These are phyloP conservation scores for Dolichoris vasculosae DNA, from an alignment of 1,140 invertebrate species.

Conservation along the genomic window DNA sequence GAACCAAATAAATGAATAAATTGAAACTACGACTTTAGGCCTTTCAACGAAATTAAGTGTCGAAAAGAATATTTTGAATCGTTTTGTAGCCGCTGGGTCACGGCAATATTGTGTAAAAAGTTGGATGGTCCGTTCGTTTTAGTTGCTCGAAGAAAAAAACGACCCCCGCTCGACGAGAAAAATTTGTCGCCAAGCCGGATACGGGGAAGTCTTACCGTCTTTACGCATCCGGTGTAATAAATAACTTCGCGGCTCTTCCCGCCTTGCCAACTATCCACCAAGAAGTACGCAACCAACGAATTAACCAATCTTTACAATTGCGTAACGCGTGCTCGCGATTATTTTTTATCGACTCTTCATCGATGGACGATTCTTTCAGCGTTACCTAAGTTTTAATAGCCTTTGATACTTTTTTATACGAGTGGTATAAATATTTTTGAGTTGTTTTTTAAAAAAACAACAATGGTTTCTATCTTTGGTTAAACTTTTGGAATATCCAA, in stretches of 20 bases:
- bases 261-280: constrained; percentile 56
- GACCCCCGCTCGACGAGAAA: constrained; percentile 57
- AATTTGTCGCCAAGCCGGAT: constrained; percentile 63
- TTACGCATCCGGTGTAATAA: constrained; percentile 64
- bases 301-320: constrained; percentile 54
- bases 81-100: neutral
- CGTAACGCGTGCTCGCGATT: neutral
- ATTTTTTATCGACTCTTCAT: neutral
- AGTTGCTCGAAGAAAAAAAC: constrained; percentile 44
- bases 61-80: neutral
- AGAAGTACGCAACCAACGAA: constrained; percentile 58
- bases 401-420: neutral
- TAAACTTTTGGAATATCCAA: too few species aligned
- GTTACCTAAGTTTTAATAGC: neutral
- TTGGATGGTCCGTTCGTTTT: constrained; percentile 31
- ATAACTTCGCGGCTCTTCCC: constrained; percentile 54
- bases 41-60: neutral
- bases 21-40: neutral
- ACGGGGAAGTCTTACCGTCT: constrained; percentile 66
- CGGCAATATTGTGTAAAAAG: constrained; percentile 30
- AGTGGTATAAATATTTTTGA: neutral
- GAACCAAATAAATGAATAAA: too few species aligned
- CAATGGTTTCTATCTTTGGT: too few species aligned
- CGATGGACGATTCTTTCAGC: neutral
- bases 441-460: too few species aligned